Evolutionary conservation across 2,888 invertebrate genomes (phyloP).

Genomic region (Leptodirus hochenwartii): DNA sequence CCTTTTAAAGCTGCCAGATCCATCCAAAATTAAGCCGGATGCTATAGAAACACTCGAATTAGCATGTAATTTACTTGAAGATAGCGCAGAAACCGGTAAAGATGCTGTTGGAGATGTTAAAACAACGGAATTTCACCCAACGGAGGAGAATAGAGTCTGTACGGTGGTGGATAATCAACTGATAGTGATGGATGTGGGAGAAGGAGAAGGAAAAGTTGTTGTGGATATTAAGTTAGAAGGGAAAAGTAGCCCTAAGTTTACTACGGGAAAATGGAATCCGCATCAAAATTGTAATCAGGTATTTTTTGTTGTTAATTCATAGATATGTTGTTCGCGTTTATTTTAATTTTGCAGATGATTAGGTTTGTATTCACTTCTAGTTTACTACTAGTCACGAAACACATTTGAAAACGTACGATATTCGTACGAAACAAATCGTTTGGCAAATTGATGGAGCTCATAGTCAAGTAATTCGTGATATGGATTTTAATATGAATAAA

Average conservation of each 20-base stretch:
- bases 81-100: constrained; percentile 29
- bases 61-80: too few relatives aligned
- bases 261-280: constrained; percentile 86
- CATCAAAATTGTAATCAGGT: constrained; percentile 73
- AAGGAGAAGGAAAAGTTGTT: constrained; percentile 27
- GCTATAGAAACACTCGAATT: too few relatives aligned
- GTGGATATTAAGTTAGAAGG: constrained; percentile 31
- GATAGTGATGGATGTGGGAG: constrained; percentile 54
- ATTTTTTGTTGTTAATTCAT: too few relatives aligned
- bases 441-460: constrained; percentile 76
- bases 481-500: constrained; percentile 97
- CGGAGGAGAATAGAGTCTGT: constrained; percentile 37
- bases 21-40: too few relatives aligned
- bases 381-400: constrained; percentile 78
- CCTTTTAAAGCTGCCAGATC: constrained; percentile 41
- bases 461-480: constrained; percentile 69
- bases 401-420: constrained; percentile 74
- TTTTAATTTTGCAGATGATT: not conserved
- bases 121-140: constrained; percentile 77
- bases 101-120: constrained; percentile 46
- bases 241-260: constrained; percentile 61
- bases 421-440: constrained; percentile 53
- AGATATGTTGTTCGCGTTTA: not conserved
- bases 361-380: too few relatives aligned
- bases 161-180: constrained; percentile 7